Base-by-base conservation (phyloP, 2,113 vertebrate genomes). In the Pelusios castaneus region DNA sequence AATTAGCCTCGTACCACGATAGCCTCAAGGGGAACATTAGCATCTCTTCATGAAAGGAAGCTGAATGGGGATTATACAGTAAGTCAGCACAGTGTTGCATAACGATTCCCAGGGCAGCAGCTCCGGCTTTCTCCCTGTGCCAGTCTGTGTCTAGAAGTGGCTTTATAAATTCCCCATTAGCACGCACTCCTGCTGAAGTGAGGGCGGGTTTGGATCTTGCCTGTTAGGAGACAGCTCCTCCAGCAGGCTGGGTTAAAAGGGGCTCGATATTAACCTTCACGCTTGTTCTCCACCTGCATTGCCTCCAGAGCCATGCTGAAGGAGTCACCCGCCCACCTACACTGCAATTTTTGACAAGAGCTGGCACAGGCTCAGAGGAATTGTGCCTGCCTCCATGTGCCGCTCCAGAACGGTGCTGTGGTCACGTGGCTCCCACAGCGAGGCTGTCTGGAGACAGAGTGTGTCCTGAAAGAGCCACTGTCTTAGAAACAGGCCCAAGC, bases 121-220 rank as follows among this genome's bases (percentile, higher is more conserved):
- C 22, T 76, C 45, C 29, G 27, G 2, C 49, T 85, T 84, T 58
- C 19, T 29, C 24, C 70, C 34, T 24, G 5, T 56, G 77, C 21
- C 38, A 54, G 29, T 38, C 84, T 47, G 77, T 58, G 67, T 56
- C 38, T 38, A 27, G 24, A 17, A 70, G 17, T 49, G 38, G 56
- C 12, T 76, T 43, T 31, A 82, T 47, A 80, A 31, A 51, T 60
- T 82, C 45, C n/a, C 75, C 27, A 25, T 34, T 8, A 31, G 52
- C 10, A 49, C 25, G 47, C 31, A 58, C 24, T 25, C 47, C 58
- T 38, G 27, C 45, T 84, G 0, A 0, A 70, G 51, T n/a, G 81
- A 52, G 51, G 51, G 60, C n/a, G 67, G 54, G 43, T 24, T 75
- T 84, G 84, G 55, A 38, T 24, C 27, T 21, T 45, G 17, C 49